Conservation (phyloP, 2,797 vertebrate species). For the Adrianichthys oophorus region DNA sequence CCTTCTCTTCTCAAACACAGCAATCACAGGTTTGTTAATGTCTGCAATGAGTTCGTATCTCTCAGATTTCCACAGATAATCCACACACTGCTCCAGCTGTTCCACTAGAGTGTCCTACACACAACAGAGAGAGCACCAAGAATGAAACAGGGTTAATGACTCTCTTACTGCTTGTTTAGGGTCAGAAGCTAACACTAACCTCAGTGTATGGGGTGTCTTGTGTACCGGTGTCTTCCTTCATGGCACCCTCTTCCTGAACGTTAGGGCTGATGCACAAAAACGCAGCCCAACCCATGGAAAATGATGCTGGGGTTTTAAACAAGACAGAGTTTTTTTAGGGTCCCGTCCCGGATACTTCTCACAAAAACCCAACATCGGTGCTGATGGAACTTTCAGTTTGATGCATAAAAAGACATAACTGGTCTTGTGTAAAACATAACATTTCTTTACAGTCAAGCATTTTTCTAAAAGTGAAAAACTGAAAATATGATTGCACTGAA, state of each 20-base stretch:
- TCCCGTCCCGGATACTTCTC: background rate
- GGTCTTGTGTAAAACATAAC: conserved; percentile 25
- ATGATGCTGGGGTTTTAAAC: conserved; percentile 81
- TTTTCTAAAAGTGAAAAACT: conserved; percentile 22
- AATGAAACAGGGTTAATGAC: too few relatives aligned
- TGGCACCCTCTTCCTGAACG: conserved; percentile 96
- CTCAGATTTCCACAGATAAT: conserved; percentile 98
- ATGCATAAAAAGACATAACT: conserved; percentile 7
- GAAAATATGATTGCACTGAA: conserved; percentile 20
- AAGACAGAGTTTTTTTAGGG: conserved; percentile 22
- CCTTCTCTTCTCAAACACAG: conserved; percentile 95
- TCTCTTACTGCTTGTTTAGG: background rate
- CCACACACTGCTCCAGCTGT: conserved; percentile 93
- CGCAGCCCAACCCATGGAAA: conserved; percentile 97
- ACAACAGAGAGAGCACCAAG: background rate
- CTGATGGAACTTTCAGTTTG: conserved; percentile 3
- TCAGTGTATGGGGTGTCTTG: conserved; percentile 97
- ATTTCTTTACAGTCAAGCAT: conserved; percentile 14
- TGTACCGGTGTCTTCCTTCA: conserved; percentile 97
- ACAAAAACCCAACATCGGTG: background rate
- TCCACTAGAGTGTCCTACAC: conserved; percentile 91
- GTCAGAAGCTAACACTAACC: conserved; percentile 67
- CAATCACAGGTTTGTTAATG: conserved; percentile 96
- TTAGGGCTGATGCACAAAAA: conserved; percentile 96
- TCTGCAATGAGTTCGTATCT: conserved; percentile 94